Evolutionary conservation across 2,888 invertebrate species (phyloP), one percentile per base, ranked within the genome.

Genomic region (Chrysolina oricalcia): DNA sequence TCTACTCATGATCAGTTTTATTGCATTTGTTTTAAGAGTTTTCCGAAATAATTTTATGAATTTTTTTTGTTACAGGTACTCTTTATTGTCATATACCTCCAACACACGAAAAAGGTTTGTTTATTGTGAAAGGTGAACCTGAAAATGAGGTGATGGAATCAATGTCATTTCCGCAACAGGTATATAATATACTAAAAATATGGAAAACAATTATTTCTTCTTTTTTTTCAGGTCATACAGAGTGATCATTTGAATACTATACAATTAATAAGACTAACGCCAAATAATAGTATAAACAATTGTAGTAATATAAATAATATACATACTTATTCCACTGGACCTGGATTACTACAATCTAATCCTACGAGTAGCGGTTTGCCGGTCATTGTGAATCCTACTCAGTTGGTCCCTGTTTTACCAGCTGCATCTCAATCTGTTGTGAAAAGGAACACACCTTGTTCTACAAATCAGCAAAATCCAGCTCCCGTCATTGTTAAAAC

Each of bases 311-410:
- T 72, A 21, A 72, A 68, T 65, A 75, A 73, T 70, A 73, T 73
- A 65, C 73, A 76, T 53, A 75, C 85, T 81, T 83, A 85, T 77
- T 82, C 85, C 80, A 81, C 81, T 74, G 84, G 84, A 23, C 82
- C 85, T 41, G 82, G 83, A 64, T 76, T 86, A 72, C 78, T 86
- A 85, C 95, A 94, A 74, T 75, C 85, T 43, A 83, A 81, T 75
- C 79, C 84, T 41, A 83, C 81, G 70, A 84, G 83, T 67, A 82
- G 84, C 56, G 83, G 85, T 70, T 77, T 87, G 86, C 95, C 94
- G 73, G 95, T 95, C 72, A 96, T 95, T 86, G 95, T 95, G 68
- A 94, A 94, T 84, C 95, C 95, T 41, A 95, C 93, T 78, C 95
- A 96, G 86, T 89, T 96, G 84, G 90, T 96, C 81, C 95, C 95